phyloP scores from a whole-genome alignment of 2,797 vertebrate genomes.

The Pseudochromis fuscus region DNA sequence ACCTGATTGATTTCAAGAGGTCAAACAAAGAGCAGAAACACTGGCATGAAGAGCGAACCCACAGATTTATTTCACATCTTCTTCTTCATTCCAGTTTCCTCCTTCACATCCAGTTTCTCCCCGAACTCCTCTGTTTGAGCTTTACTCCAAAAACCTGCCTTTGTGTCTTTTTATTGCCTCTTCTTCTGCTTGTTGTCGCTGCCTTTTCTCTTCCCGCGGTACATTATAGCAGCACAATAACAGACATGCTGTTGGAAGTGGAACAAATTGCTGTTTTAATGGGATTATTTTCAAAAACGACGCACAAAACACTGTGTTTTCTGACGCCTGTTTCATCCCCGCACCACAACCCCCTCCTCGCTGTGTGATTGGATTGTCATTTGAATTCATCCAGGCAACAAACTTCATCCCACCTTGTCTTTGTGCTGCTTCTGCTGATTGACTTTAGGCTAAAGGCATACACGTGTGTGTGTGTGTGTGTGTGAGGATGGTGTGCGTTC shows the following conservation, averaged over 20 bases:
- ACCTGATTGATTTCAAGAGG: too few species aligned
- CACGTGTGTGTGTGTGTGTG: background rate
- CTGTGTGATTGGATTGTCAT: constrained; percentile 65
- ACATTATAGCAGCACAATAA: constrained; percentile 67
- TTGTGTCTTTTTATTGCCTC: constrained; percentile 39
- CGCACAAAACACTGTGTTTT: constrained; percentile 1
- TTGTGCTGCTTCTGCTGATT: constrained; percentile 33
- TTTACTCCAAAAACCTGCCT: background rate
- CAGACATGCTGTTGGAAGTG: constrained; percentile 64
- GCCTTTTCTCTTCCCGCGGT: constrained; percentile 27
- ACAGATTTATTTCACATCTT: background rate
- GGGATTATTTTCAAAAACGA: constrained; percentile 73
- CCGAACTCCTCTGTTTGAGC: constrained; percentile 3
- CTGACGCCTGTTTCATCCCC: constrained; percentile 9
- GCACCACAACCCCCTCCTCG: background rate
- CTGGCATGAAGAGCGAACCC: too few species aligned
- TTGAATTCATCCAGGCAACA: constrained; percentile 57
- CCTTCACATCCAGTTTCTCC: constrained; percentile 3
- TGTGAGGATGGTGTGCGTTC: background rate
- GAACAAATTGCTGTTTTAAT: constrained; percentile 77
- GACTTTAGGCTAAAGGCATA: constrained; percentile 16
- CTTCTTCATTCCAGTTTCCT: background rate
- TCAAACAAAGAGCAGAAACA: too few species aligned
- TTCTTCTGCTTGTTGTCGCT: constrained; percentile 25
- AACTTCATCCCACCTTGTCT: constrained; percentile 44